Evolutionary conservation across 2,113 vertebrate genomes (phyloP), one percentile per base, ranked within the genome.

Genomic region (Clarias gariepinus): DNA sequence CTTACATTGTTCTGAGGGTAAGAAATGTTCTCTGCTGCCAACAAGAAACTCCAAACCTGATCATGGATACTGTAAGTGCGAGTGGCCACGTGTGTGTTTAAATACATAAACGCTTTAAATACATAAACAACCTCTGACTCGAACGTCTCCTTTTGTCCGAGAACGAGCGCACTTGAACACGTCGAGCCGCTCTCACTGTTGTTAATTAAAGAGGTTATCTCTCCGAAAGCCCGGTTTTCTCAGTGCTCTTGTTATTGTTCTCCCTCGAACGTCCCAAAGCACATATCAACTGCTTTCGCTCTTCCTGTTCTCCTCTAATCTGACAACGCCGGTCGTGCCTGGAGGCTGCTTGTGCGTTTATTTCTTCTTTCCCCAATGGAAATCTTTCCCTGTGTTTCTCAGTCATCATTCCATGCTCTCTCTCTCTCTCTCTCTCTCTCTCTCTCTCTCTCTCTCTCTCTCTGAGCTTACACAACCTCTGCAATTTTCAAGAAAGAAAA

Each of bases 361-460:
- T n/a, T 73, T 60, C 58, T 88, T 79, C 73, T 68, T 79, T 86
- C 74, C 84, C 83, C 84, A 78, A 74, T 84, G 87, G 82, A 21
- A 88, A 91, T 8, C 23, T 81, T 86, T 85, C 82, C 90, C 81
- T 78, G 58, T 63, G 77, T 89, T 90, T 76, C 88, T 89, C 82
- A 91, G 90, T 89, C 82, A 74, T 87, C 82, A 83, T 90, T 88
- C 85, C 88, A 53, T 30, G 90, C 89, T 92, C 90, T 90, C 91
- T 91, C 68, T 71, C 90, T 90, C 91, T 91, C 47, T 66, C 89
- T 91, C 90, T 90, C 91, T 91, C 63, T 64, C 89, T 91, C 90
- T 90, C 91, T 91, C 25, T n/a, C 89, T 92, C 90, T 90, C 91
- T 91, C 68, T 71, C 90, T 66, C 89, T 92, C 90, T 90, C 91